Conservation (phyloP, 1,140 invertebrate genomes). For the Zelostemma sp. region DNA sequence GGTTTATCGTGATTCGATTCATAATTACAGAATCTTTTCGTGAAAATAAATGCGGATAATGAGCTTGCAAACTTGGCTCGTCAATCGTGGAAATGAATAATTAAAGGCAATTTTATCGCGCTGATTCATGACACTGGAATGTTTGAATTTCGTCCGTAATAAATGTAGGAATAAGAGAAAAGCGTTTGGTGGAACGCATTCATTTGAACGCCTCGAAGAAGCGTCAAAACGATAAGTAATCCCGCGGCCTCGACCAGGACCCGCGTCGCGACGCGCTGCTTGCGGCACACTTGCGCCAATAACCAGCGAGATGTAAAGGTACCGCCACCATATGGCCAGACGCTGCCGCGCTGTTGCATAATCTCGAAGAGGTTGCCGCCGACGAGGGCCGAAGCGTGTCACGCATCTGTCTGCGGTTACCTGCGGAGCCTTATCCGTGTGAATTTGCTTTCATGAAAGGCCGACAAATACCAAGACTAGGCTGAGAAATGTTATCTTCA, state of each 20-base stretch:
- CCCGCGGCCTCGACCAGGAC: conserved; percentile 19
- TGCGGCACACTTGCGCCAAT: conserved; percentile 54
- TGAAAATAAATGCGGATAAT: too few species aligned
- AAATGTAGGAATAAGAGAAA: conserved; percentile 4
- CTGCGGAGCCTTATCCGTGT: conserved; percentile 12
- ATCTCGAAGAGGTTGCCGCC: conserved; percentile 44
- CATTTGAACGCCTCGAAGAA: conserved; percentile 24
- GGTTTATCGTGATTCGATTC: too few species aligned
- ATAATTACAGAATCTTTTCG: too few species aligned
- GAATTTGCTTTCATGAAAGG: not conserved
- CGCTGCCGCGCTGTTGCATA: conserved; percentile 55
- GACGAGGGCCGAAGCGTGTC: conserved; percentile 53
- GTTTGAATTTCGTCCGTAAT: not conserved
- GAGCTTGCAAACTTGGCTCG: too few species aligned
- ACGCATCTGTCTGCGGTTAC: conserved; percentile 59
- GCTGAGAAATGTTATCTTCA: not conserved
- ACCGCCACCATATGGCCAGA: conserved; percentile 61
- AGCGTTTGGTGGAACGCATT: conserved; percentile 19
- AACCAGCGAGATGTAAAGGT: conserved; percentile 59
- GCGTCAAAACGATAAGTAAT: conserved; percentile 44
- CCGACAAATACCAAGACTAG: conserved; percentile 8
- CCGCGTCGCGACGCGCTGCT: conserved; percentile 30
- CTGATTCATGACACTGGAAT: too few species aligned
- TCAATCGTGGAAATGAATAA: too few species aligned
- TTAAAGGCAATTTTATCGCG: too few species aligned